Evolutionary conservation across 30 jellyfish, hydroid and myxozoan species (phyloP).

Genomic region (Hydra vulgaris): DNA sequence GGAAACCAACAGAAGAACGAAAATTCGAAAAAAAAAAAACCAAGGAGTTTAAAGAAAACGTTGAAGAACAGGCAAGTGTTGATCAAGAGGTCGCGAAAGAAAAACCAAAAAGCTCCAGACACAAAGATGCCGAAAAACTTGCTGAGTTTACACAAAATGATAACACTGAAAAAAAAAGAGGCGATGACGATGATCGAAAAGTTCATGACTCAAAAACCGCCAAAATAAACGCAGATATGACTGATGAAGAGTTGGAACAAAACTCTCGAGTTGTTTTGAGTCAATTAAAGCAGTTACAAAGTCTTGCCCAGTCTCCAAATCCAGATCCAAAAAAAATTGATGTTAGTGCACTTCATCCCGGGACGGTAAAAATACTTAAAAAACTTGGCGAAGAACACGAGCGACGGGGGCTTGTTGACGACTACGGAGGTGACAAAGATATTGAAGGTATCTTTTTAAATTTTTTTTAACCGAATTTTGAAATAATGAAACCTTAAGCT

Average conservation of each 20-base stretch:
- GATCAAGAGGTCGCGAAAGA: constrained; percentile 2
- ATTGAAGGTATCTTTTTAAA: neutral
- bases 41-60: constrained; percentile 6
- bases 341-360: constrained; percentile 87
- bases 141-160: neutral
- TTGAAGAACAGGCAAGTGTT: neutral
- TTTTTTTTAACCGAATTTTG: no score
- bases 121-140: neutral
- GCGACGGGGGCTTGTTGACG: constrained; percentile 18
- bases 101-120: constrained; percentile 1
- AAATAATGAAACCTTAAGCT: no score
- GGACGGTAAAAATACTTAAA: constrained; percentile 75
- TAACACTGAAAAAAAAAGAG: neutral
- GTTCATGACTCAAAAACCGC: neutral
- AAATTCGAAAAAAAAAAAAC: constrained; percentile 4
- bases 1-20: neutral
- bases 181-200: constrained; percentile 10
- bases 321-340: constrained; percentile 92
- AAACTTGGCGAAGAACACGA: constrained; percentile 92
- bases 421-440: constrained; percentile 4
- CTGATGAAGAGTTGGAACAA: constrained; percentile 72
- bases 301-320: constrained; percentile 78
- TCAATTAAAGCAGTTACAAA: constrained; percentile 76
- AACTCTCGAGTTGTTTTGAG: constrained; percentile 67
- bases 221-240: constrained; percentile 21